A percentile compares a stretch with the other conserved stretches of the same genome.
Evolutionary conservation across 1,140 invertebrate species (phyloP).

Genomic region (Subanguina moxae): DNA sequence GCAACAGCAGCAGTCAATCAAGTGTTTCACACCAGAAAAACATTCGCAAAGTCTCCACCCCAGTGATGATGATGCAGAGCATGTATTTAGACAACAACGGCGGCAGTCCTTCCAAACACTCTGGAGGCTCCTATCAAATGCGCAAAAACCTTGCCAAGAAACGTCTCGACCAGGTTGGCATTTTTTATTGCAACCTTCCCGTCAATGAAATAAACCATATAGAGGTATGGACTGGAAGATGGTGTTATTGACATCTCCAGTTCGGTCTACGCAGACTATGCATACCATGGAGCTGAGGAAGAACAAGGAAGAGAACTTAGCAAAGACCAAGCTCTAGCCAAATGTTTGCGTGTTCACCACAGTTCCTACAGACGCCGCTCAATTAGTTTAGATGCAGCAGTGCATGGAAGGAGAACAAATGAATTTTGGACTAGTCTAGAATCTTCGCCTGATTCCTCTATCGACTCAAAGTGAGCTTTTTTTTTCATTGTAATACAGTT

Average conservation of each 20-base stretch:
- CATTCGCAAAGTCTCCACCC: conserved; percentile 9
- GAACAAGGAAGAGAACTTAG: neutral
- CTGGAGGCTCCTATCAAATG: neutral
- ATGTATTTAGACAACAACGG: conserved; percentile 5
- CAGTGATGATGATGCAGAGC: conserved; percentile 3
- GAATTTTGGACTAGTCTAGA: neutral
- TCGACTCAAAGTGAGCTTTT: neutral
- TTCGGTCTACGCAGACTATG: too few relatives aligned
- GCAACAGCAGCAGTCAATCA: too few relatives aligned
- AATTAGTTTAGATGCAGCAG: conserved; percentile 2
- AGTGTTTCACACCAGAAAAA: neutral
- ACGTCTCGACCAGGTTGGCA: neutral
- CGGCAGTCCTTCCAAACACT: neutral
- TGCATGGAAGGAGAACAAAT: neutral
- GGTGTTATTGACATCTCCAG: too few relatives aligned
- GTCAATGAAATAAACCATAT: too few relatives aligned
- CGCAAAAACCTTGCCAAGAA: conserved; percentile 13
- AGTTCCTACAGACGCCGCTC: conserved; percentile 1
- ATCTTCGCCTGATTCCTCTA: neutral
- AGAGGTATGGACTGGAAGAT: too few relatives aligned
- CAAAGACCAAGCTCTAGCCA: neutral
- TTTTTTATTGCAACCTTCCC: neutral
- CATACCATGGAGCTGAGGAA: neutral
- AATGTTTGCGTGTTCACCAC: conserved; percentile 3
- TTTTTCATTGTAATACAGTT: too few relatives aligned